Conservation (phyloP, 2,113 vertebrate genomes). For the Neolamprologus devosi region DNA sequence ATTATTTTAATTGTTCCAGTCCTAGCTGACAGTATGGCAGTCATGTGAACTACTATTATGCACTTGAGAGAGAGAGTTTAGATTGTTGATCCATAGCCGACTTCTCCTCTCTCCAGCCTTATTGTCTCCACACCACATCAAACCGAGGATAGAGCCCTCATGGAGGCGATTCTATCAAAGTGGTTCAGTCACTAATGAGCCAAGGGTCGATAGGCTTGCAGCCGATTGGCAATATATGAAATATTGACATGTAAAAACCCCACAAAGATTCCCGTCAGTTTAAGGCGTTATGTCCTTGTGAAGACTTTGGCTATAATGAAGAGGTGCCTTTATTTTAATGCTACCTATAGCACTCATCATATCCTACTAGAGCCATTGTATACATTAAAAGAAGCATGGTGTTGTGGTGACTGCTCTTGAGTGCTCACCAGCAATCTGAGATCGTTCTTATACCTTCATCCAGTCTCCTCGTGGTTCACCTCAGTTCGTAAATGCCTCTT, state of each 20-base stretch:
- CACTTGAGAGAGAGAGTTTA: slow-evolving; percentile 66
- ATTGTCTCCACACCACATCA: slow-evolving; percentile 53
- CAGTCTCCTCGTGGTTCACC: background rate
- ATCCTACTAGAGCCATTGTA: background rate
- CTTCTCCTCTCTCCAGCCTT: slow-evolving; percentile 70
- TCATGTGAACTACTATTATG: slow-evolving; percentile 60
- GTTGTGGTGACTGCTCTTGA: background rate
- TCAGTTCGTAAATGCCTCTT: slow-evolving; percentile 9
- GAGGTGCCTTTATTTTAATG: slow-evolving; percentile 68
- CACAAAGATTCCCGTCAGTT: background rate
- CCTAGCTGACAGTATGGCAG: slow-evolving; percentile 31
- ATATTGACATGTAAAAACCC: background rate
- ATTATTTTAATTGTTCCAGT: slow-evolving; percentile 19
- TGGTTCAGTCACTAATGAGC: background rate
- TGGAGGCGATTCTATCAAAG: background rate
- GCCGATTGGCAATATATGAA: background rate
- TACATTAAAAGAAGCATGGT: background rate
- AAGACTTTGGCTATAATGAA: slow-evolving; percentile 19
- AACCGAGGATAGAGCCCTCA: slow-evolving; percentile 10
- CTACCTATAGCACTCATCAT: background rate
- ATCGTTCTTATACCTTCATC: background rate
- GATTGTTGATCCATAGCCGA: slow-evolving; percentile 57
- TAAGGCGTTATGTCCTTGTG: slow-evolving; percentile 6
- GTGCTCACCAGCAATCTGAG: background rate
- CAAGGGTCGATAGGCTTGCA: background rate